phyloP scores from a whole-genome alignment of 1,140 invertebrate species.

The Monochamus saltuarius region DNA sequence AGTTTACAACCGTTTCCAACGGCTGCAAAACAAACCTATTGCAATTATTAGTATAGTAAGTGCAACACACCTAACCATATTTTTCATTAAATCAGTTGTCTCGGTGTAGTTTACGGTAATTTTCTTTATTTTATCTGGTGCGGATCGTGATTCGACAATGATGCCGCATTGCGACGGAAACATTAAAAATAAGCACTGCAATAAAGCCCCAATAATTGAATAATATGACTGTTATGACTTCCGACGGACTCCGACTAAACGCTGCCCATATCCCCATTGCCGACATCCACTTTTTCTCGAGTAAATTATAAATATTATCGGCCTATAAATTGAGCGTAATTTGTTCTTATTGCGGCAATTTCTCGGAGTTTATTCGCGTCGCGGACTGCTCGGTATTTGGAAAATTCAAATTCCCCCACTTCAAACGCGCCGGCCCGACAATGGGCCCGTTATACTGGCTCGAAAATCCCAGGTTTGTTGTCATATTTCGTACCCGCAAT shows the following conservation, averaged over 20 bases:
- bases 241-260: slow-evolving; percentile 19
- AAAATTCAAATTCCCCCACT: slow-evolving; percentile 40
- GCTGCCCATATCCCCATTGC: not conserved
- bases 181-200: slow-evolving; percentile 27
- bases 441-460: not conserved
- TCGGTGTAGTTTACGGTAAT: too few species aligned
- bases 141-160: not conserved
- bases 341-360: slow-evolving; percentile 44
- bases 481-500: too few species aligned
- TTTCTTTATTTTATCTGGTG: too few species aligned
- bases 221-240: slow-evolving; percentile 22
- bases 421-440: slow-evolving; percentile 36
- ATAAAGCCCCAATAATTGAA: slow-evolving; percentile 27
- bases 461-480: not conserved
- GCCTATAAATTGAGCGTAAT: slow-evolving; percentile 42
- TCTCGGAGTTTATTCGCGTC: slow-evolving; percentile 36
- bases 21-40: too few species aligned
- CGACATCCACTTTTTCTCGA: slow-evolving; percentile 9
- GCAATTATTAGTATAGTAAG: too few species aligned
- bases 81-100: too few species aligned
- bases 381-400: slow-evolving; percentile 37
- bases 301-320: slow-evolving; percentile 44
- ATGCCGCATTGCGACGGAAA: not conserved
- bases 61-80: too few species aligned
- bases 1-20: too few species aligned